phyloP scores from a whole-genome alignment of 2,888 invertebrate genomes.

The Eilema depressum region DNA sequence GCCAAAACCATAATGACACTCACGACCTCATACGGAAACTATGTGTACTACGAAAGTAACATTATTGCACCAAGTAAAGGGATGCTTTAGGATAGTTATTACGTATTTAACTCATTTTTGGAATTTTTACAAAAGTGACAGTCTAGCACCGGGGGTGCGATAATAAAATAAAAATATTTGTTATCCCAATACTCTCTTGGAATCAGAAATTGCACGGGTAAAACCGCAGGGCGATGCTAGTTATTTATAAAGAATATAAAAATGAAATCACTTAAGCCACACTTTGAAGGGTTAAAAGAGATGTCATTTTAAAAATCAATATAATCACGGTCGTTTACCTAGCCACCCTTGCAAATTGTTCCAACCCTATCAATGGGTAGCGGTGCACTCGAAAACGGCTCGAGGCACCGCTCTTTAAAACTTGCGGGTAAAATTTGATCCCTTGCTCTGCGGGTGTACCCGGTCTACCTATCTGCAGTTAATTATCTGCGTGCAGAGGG shows the following conservation, averaged over 20 bases:
- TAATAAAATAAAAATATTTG: no score
- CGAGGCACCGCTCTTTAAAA: constrained; percentile 77
- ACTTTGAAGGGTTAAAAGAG: constrained; percentile 62
- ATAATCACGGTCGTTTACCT: constrained; percentile 82
- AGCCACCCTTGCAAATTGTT: constrained; percentile 81
- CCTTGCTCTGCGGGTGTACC: constrained; percentile 66
- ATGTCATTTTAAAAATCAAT: constrained; percentile 81
- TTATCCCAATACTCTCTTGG: background rate
- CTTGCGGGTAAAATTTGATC: constrained; percentile 81
- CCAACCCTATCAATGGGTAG: constrained; percentile 72
- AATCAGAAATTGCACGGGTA: background rate
- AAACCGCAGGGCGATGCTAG: background rate
- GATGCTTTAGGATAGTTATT: no score
- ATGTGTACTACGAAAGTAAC: no score
- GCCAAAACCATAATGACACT: no score
- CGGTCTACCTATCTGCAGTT: constrained; percentile 83
- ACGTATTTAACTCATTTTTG: no score
- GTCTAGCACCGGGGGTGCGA: no score
- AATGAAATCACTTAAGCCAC: constrained; percentile 18
- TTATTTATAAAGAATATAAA: background rate
- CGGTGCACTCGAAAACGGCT: constrained; percentile 65
- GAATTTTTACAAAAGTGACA: no score
- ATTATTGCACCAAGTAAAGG: no score
- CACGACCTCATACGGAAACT: no score
- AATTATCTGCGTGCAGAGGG: constrained; percentile 81